A percentile compares a stretch with the other conserved stretches of the same genome.
Evolutionary conservation across 2,888 invertebrate species (phyloP).

Genomic region (Lycia hirtaria): DNA sequence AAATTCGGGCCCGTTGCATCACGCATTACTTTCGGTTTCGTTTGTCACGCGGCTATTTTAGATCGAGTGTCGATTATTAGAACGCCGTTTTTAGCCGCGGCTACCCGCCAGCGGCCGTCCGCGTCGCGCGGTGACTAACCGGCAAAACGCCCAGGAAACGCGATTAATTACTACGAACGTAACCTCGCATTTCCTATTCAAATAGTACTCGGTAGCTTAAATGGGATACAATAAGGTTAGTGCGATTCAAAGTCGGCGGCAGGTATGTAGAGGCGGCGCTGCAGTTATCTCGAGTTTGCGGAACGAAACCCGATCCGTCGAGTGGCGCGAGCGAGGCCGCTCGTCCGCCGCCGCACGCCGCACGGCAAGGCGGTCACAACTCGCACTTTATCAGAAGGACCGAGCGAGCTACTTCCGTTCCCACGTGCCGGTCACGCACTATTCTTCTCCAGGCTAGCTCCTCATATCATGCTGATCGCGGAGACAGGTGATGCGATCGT

Average conservation of each 20-base stretch:
- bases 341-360: constrained; percentile 25
- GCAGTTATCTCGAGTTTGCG: constrained; percentile 81
- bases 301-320: constrained; percentile 80
- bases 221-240: constrained; percentile 70
- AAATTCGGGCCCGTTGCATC: constrained; percentile 83
- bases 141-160: constrained; percentile 62
- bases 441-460: constrained; percentile 41
- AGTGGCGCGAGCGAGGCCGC: constrained; percentile 75
- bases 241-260: constrained; percentile 68
- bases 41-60: constrained; percentile 83
- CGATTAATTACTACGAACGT: constrained; percentile 60
- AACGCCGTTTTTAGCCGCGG: constrained; percentile 74
- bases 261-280: constrained; percentile 64
- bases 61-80: constrained; percentile 83
- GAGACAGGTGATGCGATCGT: constrained; percentile 45
- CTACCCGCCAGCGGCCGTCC: constrained; percentile 59
- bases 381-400: constrained; percentile 39
- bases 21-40: constrained; percentile 83
- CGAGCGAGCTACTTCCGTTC: constrained; percentile 31
- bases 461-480: constrained; percentile 44
- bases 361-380: constrained; percentile 39
- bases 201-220: constrained; percentile 66
- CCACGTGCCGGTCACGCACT: constrained; percentile 12
- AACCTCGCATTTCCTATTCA: constrained; percentile 74
- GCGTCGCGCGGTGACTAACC: constrained; percentile 65